A percentile compares a stretch with the other conserved stretches of the same genome.
These are phyloP conservation scores for Coluber constrictor DNA, from an alignment of 2,797 vertebrate genomes.

Conservation along the genomic window DNA sequence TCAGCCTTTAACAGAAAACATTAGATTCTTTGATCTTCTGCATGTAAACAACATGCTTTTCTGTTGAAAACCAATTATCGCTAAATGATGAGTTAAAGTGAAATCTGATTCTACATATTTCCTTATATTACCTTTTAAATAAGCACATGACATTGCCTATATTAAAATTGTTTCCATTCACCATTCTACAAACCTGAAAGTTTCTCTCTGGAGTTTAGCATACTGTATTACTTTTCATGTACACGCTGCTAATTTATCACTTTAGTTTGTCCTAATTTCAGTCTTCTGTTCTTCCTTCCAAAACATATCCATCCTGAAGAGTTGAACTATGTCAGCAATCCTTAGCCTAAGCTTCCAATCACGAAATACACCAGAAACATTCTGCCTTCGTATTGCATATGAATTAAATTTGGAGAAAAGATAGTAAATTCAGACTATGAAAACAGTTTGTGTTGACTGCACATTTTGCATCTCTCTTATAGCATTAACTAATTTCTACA, in stretches of 20 bases:
- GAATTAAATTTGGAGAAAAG: not conserved
- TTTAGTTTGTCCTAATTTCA: not conserved
- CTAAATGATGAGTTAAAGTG: not conserved
- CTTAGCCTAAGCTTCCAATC: slow-evolving; percentile 1
- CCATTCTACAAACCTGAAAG: not conserved
- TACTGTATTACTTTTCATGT: not conserved
- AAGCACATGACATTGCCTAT: not conserved
- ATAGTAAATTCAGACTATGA: not conserved
- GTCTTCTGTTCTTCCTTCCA: not conserved
- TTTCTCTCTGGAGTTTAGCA: not conserved
- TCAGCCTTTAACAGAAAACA: not conserved
- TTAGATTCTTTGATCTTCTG: not conserved
- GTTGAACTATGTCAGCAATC: not conserved
- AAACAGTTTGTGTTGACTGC: not conserved
- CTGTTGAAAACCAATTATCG: not conserved
- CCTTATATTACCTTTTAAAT: not conserved
- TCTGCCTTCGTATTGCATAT: accelerated
- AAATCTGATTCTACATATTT: not conserved
- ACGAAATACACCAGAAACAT: accelerated
- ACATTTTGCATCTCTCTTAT: not conserved
- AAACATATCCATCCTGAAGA: not conserved
- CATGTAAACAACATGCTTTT: not conserved
- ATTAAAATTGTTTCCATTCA: not conserved
- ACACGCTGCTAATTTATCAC: not conserved
- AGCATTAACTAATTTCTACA: slow-evolving; percentile 5